Conservation (phyloP, 2,797 vertebrate genomes). For the Nyctalus aviator region DNA sequence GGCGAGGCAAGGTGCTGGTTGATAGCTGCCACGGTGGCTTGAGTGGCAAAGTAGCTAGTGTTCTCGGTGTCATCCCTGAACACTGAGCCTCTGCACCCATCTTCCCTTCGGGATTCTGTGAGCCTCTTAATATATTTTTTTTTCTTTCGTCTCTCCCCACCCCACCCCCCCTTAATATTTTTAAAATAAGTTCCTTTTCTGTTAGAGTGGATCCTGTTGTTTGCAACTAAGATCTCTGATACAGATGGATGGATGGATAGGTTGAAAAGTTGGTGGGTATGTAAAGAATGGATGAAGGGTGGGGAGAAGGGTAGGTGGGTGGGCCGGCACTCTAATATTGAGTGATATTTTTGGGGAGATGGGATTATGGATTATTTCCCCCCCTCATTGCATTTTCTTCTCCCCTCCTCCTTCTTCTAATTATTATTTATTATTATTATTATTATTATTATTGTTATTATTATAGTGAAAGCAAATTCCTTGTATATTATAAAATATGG, state of each 20-base stretch:
- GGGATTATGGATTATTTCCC: not conserved
- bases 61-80: not conserved
- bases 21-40: not conserved
- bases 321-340: not conserved
- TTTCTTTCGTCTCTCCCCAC: too few species aligned
- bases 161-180: not conserved
- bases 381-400: not conserved
- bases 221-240: not conserved
- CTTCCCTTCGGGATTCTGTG: not conserved
- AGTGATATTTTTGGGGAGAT: not conserved
- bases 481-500: not conserved
- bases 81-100: not conserved
- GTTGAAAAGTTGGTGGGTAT: not conserved
- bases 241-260: not conserved
- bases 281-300: not conserved
- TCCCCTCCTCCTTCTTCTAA: not conserved
- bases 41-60: not conserved
- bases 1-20: not conserved
- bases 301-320: not conserved
- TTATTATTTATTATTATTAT: too few species aligned
- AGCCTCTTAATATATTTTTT: not conserved
- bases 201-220: conserved; percentile 21
- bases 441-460: not conserved
- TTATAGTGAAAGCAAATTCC: not conserved
- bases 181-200: not conserved